Conservation (phyloP, 1,140 invertebrate genomes). For the Antheraea mylitta region DNA sequence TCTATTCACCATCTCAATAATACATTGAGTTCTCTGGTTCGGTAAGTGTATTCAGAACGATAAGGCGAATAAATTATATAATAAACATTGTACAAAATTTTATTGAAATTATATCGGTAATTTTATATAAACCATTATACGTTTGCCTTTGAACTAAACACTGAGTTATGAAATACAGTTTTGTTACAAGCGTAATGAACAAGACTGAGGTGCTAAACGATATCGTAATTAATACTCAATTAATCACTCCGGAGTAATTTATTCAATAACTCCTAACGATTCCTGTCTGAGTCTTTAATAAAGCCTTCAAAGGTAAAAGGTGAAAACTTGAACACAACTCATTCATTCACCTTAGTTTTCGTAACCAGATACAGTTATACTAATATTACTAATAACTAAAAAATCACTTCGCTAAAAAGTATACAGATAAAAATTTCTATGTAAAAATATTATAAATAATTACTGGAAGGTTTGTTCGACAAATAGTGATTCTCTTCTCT, state of each 20-base stretch:
- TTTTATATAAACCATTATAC: too few species aligned
- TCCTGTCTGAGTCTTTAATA: slow-evolving; percentile 30
- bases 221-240: slow-evolving; percentile 68
- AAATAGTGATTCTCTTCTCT: too few species aligned
- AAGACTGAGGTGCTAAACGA: slow-evolving; percentile 58
- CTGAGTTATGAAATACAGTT: slow-evolving; percentile 10
- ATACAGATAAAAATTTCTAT: too few species aligned
- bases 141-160: neutral
- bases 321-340: neutral
- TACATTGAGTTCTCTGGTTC: too few species aligned
- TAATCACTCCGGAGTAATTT: slow-evolving; percentile 60
- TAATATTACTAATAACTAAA: too few species aligned
- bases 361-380: neutral
- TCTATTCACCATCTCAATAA: too few species aligned
- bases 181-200: slow-evolving; percentile 38
- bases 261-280: slow-evolving; percentile 64
- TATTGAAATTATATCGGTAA: too few species aligned
- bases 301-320: slow-evolving; percentile 20
- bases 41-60: too few species aligned
- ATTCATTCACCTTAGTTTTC: neutral
- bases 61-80: too few species aligned
- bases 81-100: too few species aligned
- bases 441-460: neutral
- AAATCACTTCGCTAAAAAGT: too few species aligned
- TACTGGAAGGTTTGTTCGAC: too few species aligned